Evolutionary conservation across 2,113 vertebrate genomes (phyloP).

Genomic region (Oncorhynchus tshawytscha): DNA sequence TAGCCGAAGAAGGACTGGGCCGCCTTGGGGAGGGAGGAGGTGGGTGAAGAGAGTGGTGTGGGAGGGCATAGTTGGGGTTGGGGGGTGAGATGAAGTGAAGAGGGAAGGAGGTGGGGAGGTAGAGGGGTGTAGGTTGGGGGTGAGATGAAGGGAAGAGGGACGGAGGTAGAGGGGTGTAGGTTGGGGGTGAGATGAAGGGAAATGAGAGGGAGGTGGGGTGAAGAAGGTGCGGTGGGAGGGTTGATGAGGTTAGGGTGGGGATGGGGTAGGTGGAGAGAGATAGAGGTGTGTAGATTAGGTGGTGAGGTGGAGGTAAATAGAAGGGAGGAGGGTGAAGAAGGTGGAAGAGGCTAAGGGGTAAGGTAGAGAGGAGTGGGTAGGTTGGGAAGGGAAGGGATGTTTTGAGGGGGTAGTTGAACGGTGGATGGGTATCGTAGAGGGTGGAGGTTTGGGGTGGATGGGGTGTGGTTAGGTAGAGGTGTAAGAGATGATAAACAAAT

Average conservation of each 20-base stretch:
- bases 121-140: too few relatives aligned
- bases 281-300: constrained; percentile 18
- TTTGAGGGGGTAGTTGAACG: not conserved
- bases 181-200: too few relatives aligned
- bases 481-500: too few relatives aligned
- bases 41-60: constrained; percentile 14
- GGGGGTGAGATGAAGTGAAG: constrained; percentile 35
- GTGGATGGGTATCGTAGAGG: not conserved
- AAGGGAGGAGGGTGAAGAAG: not conserved
- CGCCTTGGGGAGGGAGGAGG: constrained; percentile 70
- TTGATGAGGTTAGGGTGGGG: too few relatives aligned
- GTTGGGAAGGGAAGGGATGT: not conserved
- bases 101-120: too few relatives aligned
- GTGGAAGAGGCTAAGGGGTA: not conserved
- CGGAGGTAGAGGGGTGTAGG: too few relatives aligned
- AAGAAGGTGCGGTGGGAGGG: too few relatives aligned
- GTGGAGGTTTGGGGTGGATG: constrained; percentile 27
- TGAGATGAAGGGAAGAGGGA: too few relatives aligned
- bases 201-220: too few relatives aligned
- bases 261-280: too few relatives aligned
- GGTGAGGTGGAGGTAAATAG: constrained; percentile 16
- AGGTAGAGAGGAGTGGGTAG: constrained; percentile 8
- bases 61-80: not conserved
- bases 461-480: constrained; percentile 42
- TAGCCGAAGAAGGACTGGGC: constrained; percentile 90